A percentile compares a stretch with the other conserved stretches of the same genome.
phyloP scores from a whole-genome alignment of 1,140 invertebrate genomes.

The Ceratina japonica region DNA sequence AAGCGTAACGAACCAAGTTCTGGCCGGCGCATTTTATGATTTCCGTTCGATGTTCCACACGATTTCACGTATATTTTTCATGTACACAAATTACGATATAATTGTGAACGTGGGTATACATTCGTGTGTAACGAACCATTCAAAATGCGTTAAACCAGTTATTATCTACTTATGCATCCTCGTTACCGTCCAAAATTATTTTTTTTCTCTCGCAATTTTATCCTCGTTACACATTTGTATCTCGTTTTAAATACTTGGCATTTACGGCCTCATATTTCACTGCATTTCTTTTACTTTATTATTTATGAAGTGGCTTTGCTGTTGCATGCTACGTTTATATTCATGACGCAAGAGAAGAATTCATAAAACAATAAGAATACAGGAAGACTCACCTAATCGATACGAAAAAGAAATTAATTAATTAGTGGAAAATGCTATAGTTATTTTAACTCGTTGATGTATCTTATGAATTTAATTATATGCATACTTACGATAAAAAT shows the following conservation, averaged over 20 bases:
- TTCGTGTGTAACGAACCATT: background rate
- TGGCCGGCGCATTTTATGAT: conserved; percentile 11
- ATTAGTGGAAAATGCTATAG: background rate
- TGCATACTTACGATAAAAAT: background rate
- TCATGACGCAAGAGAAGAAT: too few species aligned
- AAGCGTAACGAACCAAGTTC: conserved; percentile 37
- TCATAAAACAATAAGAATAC: background rate
- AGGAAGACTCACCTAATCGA: background rate
- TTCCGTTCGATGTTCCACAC: background rate
- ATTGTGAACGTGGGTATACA: too few species aligned
- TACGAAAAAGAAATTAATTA: background rate
- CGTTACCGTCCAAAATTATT: conserved; percentile 6
- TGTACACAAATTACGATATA: background rate
- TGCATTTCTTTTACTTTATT: background rate
- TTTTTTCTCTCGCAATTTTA: background rate
- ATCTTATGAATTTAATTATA: background rate
- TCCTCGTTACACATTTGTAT: background rate
- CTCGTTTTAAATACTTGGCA: background rate
- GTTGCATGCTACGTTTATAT: background rate
- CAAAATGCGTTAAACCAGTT: background rate
- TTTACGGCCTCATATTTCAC: background rate
- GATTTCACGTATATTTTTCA: too few species aligned
- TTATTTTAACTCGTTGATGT: background rate
- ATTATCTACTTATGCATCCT: background rate
- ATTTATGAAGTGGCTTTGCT: background rate